phyloP scores from a whole-genome alignment of 2,797 vertebrate genomes.

The Furcifer pardalis region DNA sequence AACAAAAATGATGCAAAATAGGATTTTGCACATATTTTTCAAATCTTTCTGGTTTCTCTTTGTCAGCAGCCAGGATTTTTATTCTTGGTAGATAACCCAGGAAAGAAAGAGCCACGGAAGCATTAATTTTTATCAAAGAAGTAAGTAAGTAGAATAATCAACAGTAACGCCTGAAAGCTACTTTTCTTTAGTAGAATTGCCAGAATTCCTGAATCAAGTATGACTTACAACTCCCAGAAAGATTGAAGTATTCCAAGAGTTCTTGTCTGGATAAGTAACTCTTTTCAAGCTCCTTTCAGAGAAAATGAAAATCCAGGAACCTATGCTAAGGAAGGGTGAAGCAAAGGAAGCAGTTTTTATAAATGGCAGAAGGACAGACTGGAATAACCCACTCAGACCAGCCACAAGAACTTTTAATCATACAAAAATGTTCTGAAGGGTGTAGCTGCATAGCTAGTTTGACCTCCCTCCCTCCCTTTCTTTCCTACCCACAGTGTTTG shows the following conservation, averaged over 20 bases:
- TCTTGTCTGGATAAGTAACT: neutral
- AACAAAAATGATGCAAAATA: too few relatives aligned
- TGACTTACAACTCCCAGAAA: too few relatives aligned
- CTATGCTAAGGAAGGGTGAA: constrained; percentile 13
- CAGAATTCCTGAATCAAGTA: too few relatives aligned
- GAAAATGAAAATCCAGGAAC: neutral
- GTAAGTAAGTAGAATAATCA: neutral
- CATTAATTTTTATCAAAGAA: neutral
- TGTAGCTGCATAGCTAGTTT: constrained; percentile 17
- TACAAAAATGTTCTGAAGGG: constrained; percentile 20
- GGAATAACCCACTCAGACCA: constrained; percentile 28
- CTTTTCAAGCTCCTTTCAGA: neutral
- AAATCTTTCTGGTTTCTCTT: neutral
- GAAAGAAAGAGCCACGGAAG: neutral
- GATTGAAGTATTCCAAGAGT: too few relatives aligned
- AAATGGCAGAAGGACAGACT: constrained; percentile 8
- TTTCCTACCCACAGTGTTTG: constrained; percentile 21
- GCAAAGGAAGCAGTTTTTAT: neutral
- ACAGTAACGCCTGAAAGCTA: too few relatives aligned
- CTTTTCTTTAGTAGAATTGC: too few relatives aligned
- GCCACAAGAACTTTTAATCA: constrained; percentile 17
- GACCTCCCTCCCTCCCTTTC: constrained; percentile 29
- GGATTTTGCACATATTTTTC: too few relatives aligned
- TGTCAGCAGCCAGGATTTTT: neutral
- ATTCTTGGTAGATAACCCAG: neutral